Evolutionary conservation across 1,140 invertebrate species (phyloP).

Genomic region (Euglossa dilemma): DNA sequence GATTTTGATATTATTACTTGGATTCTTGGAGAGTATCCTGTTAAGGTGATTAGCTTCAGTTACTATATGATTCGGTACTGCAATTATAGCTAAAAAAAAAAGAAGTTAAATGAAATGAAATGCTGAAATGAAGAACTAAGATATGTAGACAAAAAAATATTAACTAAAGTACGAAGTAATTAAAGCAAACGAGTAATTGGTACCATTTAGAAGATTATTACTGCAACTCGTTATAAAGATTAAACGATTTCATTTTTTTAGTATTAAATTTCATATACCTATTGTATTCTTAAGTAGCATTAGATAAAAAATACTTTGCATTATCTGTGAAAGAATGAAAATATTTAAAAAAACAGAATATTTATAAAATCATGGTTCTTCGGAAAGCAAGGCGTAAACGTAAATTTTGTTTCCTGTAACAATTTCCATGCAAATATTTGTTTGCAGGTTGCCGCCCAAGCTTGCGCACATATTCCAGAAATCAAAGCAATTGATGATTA

Average conservation of each 20-base stretch:
- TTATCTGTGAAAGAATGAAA: too few relatives aligned
- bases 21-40: slow-evolving; percentile 85
- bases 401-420: background rate
- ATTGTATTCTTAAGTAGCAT: too few relatives aligned
- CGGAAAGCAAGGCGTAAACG: too few relatives aligned
- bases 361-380: too few relatives aligned
- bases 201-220: too few relatives aligned
- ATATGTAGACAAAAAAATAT: background rate
- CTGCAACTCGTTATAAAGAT: too few relatives aligned
- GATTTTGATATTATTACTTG: slow-evolving; percentile 87
- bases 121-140: background rate
- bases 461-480: slow-evolving; percentile 84
- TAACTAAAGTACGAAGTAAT: too few relatives aligned
- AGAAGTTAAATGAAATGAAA: background rate
- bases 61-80: background rate
- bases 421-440: background rate
- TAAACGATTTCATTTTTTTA: too few relatives aligned
- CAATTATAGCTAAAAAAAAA: background rate
- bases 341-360: too few relatives aligned
- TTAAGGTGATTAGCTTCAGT: slow-evolving; percentile 66
- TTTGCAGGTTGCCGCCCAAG: slow-evolving; percentile 82
- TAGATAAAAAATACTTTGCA: too few relatives aligned
- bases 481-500: slow-evolving; percentile 85
- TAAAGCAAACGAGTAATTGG: too few relatives aligned
- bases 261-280: too few relatives aligned